Evolutionary conservation across 2,113 vertebrate species (phyloP).

Genomic region (Elephantulus edwardii): DNA sequence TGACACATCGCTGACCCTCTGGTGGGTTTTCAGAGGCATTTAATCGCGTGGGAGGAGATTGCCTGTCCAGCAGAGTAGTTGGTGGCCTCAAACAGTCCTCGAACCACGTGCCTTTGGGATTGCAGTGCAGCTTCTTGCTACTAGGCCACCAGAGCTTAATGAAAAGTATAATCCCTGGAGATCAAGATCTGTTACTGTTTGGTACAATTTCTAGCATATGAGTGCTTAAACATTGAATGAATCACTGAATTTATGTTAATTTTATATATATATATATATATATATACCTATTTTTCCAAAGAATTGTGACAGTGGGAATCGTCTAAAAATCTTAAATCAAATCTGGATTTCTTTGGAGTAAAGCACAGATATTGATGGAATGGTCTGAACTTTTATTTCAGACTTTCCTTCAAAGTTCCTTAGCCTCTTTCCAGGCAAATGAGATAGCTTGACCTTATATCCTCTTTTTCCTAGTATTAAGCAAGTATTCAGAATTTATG

Average conservation of each 20-base stretch:
- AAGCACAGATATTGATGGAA: no score
- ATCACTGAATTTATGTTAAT: constrained; percentile 46
- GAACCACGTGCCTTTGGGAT: no score
- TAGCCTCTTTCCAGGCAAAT: constrained; percentile 46
- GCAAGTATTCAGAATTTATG: constrained; percentile 16
- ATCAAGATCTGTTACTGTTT: neutral
- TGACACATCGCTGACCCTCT: no score
- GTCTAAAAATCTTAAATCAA: neutral
- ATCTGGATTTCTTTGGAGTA: constrained; percentile 24
- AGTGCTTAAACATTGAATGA: constrained; percentile 41
- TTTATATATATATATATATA: constrained; percentile 2
- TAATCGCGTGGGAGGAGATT: no score
- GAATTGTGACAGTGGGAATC: constrained; percentile 1
- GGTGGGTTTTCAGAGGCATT: no score
- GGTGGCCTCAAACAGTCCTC: no score
- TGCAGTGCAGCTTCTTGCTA: no score
- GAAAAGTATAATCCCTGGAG: constrained; percentile 4
- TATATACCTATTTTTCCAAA: constrained; percentile 16
- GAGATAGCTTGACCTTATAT: neutral
- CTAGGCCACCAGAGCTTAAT: no score
- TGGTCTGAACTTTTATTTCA: constrained; percentile 36
- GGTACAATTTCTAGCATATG: neutral
- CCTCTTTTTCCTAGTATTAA: constrained; percentile 19
- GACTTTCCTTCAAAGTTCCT: neutral
- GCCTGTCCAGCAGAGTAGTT: no score